Evolutionary conservation across 64 coral and sea anemone genomes (phyloP).

Genomic region (Actinia tenebrosa): DNA sequence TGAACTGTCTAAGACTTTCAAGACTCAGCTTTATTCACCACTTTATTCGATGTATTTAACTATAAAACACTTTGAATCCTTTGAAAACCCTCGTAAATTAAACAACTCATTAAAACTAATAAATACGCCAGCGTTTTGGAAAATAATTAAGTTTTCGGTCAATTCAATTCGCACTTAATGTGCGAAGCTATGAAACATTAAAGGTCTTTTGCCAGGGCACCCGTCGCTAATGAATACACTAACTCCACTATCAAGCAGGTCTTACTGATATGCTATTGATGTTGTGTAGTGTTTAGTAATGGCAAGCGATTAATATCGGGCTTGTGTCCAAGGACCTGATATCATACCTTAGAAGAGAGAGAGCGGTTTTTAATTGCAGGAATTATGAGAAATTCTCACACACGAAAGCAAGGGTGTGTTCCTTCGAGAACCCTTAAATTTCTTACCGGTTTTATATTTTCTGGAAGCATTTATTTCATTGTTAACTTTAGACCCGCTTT

Average conservation of each 20-base stretch:
- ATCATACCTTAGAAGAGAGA: not conserved
- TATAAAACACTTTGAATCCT: not conserved
- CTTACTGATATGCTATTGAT: not conserved
- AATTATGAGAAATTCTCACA: not conserved
- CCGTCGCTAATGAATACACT: not conserved
- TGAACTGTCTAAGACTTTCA: not conserved
- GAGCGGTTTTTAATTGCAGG: not conserved
- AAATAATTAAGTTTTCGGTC: slow-evolving; percentile 15
- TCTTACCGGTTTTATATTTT: no score
- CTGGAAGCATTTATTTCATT: no score
- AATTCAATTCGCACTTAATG: slow-evolving; percentile 5
- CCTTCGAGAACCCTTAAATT: not conserved
- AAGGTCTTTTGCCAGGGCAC: not conserved
- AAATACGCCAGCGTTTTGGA: slow-evolving; percentile 7
- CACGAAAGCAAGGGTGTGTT: not conserved
- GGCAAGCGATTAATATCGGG: slow-evolving; percentile 1
- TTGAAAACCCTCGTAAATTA: not conserved
- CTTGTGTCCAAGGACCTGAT: not conserved
- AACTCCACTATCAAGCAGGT: not conserved
- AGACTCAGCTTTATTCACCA: not conserved
- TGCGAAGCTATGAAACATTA: not conserved
- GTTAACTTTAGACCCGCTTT: no score
- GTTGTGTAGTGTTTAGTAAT: not conserved
- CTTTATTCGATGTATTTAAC: not conserved
- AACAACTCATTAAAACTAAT: slow-evolving; percentile 13